Conservation (phyloP, 2,113 vertebrate genomes). For the Panthera tigris region DNA sequence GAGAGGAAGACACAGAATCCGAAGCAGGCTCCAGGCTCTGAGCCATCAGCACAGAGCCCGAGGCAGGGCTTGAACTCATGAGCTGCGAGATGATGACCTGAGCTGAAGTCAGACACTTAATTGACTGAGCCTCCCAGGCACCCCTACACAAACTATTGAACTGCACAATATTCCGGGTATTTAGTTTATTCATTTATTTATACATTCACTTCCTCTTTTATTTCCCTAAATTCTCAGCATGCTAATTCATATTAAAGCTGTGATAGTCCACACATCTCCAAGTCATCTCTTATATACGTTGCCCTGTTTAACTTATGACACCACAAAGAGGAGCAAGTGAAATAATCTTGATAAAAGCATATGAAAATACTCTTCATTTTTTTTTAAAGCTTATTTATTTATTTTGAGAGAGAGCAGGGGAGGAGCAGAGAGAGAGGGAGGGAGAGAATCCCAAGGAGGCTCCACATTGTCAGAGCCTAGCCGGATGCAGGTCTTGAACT, state of each 20-base stretch:
- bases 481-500: too few relatives aligned
- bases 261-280: neutral
- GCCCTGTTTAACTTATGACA: neutral
- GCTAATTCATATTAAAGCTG: neutral
- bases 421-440: too few relatives aligned
- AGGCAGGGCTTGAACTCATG: too few relatives aligned
- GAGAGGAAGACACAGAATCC: too few relatives aligned
- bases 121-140: too few relatives aligned
- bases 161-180: neutral
- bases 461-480: too few relatives aligned
- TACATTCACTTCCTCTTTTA: neutral
- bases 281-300: neutral
- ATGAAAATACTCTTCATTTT: constrained; percentile 30
- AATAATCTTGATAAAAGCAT: neutral
- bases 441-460: too few relatives aligned
- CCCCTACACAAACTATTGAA: neutral
- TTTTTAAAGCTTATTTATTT: neutral
- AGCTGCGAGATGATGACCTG: too few relatives aligned
- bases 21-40: too few relatives aligned
- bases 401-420: too few relatives aligned
- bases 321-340: neutral
- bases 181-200: neutral
- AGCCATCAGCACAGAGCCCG: too few relatives aligned
- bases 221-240: neutral
- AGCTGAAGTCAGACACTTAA: too few relatives aligned